A percentile compares a stretch with the other conserved stretches of the same genome.
These are phyloP conservation scores for Gryllus longicercus DNA, from an alignment of 2,888 invertebrate species.

Conservation along the genomic window DNA sequence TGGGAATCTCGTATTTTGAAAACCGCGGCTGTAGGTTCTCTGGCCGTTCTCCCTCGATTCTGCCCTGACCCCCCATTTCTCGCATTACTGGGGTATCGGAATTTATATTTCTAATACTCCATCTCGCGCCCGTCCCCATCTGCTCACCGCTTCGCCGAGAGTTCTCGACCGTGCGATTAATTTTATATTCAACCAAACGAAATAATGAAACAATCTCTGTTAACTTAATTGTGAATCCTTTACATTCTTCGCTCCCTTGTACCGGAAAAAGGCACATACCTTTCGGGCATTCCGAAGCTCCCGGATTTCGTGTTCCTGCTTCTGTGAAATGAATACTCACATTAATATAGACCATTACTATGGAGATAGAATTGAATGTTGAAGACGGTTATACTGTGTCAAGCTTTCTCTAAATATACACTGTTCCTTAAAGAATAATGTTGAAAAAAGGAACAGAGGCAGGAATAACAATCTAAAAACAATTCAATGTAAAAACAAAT, in stretches of 20 bases:
- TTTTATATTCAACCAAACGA: neutral
- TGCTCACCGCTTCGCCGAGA: neutral
- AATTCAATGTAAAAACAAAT: too few species aligned
- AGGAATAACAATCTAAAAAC: too few species aligned
- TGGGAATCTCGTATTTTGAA: constrained; percentile 3
- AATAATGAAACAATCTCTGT: constrained; percentile 10
- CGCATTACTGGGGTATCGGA: constrained; percentile 17
- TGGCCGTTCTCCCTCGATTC: constrained; percentile 6
- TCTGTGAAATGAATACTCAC: neutral
- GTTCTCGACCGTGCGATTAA: constrained; percentile 2
- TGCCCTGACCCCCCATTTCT: neutral
- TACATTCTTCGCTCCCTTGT: neutral
- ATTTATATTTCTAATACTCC: neutral
- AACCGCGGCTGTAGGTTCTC: constrained; percentile 3
- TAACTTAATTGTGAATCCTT: constrained; percentile 17
- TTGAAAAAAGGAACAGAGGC: too few species aligned
- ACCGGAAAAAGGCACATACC: neutral
- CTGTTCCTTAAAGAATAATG: too few species aligned
- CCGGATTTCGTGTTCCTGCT: neutral
- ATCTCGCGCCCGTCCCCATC: neutral
- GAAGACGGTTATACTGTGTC: too few species aligned
- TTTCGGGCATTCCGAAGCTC: neutral
- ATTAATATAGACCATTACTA: neutral
- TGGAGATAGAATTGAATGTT: neutral
- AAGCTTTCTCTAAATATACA: too few species aligned